Evolutionary conservation across 2,888 invertebrate species (phyloP), one percentile per base, ranked within the genome.

Genomic region (Macropis europaea): DNA sequence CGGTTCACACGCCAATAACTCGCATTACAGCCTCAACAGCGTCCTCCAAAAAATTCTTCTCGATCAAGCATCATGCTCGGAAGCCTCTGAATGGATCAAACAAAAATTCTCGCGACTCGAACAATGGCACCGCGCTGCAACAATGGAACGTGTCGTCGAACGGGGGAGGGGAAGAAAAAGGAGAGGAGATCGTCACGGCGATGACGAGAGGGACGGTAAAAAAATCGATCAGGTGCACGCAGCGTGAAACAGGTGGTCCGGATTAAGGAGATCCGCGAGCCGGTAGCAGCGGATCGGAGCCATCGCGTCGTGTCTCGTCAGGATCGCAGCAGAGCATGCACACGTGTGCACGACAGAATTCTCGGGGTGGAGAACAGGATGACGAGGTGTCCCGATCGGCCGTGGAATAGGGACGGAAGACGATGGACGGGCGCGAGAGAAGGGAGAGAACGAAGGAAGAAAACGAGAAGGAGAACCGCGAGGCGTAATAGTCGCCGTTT

Each of bases 181-280:
- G n/a, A n/a, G n/a, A n/a, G n/a, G n/a, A n/a, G n/a, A n/a, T n/a
- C n/a, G n/a, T n/a, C n/a, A n/a, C n/a, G n/a, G n/a, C n/a, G n/a
- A n/a, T n/a, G 5, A 1, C n/a, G 28, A 9, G n/a, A 22, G n/a
- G 19, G 9, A 19, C 1, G 48, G 13, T 13, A 36, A 43, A 45
- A 60, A 45, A 59, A 59, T 45, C 56, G 59, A 53, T 66, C 62
- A 32, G 68, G 22, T 19, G 50, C 56, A 61, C 56, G 34, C 26
- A 59, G 47, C 69, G 72, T 59, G 69, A 63, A 73, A 69, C 72
- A 63, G 69, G 72, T 73, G 72, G 68, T 30, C 72, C 62, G 9
- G 28, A 36, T 17, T 5, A 36, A 56, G 48, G 17, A 40, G 53
- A 45, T 50, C 43, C 50, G 22, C 15, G 26, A 52, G 42, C 63